phyloP scores from a whole-genome alignment of 2,797 vertebrate species.

The Hydrolagus colliei region DNA sequence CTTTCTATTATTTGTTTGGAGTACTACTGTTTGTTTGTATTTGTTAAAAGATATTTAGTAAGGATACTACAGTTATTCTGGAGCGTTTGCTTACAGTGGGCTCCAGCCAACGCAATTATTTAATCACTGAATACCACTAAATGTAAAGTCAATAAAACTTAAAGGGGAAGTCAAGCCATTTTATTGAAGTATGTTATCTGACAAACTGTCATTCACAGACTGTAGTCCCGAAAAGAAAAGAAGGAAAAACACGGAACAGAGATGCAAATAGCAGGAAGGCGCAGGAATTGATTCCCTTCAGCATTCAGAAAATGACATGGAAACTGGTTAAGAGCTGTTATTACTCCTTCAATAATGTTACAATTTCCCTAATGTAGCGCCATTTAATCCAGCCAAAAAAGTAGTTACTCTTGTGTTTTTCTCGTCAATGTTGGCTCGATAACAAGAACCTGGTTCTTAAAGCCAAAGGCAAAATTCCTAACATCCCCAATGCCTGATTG shows the following conservation, averaged over 20 bases:
- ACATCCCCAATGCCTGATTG: no score
- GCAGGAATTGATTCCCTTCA: no score
- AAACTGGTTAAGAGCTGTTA: no score
- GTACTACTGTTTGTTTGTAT: neutral
- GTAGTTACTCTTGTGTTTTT: no score
- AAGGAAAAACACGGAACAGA: neutral
- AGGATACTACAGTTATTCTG: neutral
- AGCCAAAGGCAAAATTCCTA: no score
- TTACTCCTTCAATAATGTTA: no score
- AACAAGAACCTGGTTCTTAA: no score
- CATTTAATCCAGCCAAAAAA: no score
- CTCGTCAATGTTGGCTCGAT: no score
- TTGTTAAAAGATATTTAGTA: neutral
- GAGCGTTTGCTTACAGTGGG: neutral
- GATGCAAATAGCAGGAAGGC: no score
- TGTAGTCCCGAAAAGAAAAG: neutral
- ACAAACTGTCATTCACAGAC: neutral
- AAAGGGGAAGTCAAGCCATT: neutral
- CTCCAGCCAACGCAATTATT: conserved; percentile 19
- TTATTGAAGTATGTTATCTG: neutral
- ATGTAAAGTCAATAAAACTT: conserved; percentile 1
- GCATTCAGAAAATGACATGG: no score
- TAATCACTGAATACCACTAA: neutral
- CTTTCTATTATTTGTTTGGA: neutral
- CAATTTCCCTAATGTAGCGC: no score